Conservation (phyloP, 2,888 invertebrate species). For the Altica lythri region DNA sequence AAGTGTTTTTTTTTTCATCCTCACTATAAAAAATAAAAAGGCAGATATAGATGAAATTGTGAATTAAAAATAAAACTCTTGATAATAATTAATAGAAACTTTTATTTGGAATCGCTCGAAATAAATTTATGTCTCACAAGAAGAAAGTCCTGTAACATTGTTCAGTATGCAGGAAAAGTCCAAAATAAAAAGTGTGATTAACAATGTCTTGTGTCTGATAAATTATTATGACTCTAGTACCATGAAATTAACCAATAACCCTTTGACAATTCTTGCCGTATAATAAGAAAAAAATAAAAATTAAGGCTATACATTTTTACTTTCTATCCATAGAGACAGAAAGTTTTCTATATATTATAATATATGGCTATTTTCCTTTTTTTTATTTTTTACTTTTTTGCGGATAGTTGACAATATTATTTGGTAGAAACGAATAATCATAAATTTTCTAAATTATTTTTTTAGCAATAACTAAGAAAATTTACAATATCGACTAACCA, state of each 20-base stretch:
- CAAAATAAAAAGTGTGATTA: slow-evolving; percentile 19
- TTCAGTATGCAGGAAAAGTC: slow-evolving; percentile 10
- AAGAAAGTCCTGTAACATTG: slow-evolving; percentile 1
- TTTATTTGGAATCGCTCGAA: slow-evolving; percentile 26
- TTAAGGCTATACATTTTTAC: slow-evolving; percentile 17
- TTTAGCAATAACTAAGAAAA: neutral
- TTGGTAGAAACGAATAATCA: slow-evolving; percentile 4
- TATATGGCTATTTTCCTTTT: neutral
- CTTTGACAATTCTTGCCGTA: slow-evolving; percentile 13
- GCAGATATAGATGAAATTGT: too few relatives aligned
- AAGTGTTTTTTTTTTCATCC: neutral
- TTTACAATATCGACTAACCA: neutral
- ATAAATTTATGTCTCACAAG: slow-evolving; percentile 22
- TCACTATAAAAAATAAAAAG: neutral
- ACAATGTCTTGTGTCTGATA: slow-evolving; percentile 1
- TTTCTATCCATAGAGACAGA: too few relatives aligned
- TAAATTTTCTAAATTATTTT: neutral
- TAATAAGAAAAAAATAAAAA: slow-evolving; percentile 22
- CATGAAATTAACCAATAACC: slow-evolving; percentile 26
- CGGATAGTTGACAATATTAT: neutral
- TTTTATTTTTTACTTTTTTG: slow-evolving; percentile 4
- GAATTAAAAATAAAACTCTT: neutral
- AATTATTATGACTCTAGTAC: slow-evolving; percentile 13
- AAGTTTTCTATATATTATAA: slow-evolving; percentile 9
- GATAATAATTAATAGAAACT: slow-evolving; percentile 1